Evolutionary conservation across 2,888 invertebrate genomes (phyloP), one percentile per base, ranked within the genome.

Genomic region (Sylvicola cinctus): DNA sequence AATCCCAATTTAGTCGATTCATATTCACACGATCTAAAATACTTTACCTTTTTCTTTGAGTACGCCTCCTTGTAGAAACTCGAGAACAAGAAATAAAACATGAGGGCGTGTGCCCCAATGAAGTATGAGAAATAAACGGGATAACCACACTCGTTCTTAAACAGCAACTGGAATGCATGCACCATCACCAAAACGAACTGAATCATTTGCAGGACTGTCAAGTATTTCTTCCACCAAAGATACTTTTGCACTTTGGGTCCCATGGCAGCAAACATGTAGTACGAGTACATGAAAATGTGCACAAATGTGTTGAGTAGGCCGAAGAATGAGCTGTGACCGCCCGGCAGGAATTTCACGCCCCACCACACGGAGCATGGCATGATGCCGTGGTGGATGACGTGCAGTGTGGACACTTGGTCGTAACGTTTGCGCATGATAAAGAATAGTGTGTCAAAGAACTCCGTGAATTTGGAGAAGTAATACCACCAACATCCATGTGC

Each of bases 291-390:
- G 37, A 91, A 62, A 43, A 91, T 79, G 59, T 93, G 93, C 3
- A 93, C 90, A 52, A 90, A 90, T 1, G 88, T 85, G 61, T 93
- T 93, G 39, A 91, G 61, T 58, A 88, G 69, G 3, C 90, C 85
- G 53, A 93, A 91, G 69, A 93, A 93, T 3, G 85, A 78, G 15
- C 83, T 79, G 58, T 93, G 90, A 16, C 91, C 93, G 44, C 84
- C 84, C 52, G 83, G 79, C 2, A 78, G 79, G 57, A 83, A 85
- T 55, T 81, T 83, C 42, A 85, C 80, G 37, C 84, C 85, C 55
- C 81, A 80, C 85, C 87, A 87, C 36, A 84, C 88, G 7, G 85
- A 85, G 55, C 88, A 70, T 4, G 91, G 91, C 91, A 93, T 91
- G 43, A 84, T 75, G 31, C 88, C 88, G 51, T 93, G 91, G 56